Evolutionary conservation across 2,888 invertebrate genomes (phyloP).

Genomic region (Eutolmus rufibarbis): DNA sequence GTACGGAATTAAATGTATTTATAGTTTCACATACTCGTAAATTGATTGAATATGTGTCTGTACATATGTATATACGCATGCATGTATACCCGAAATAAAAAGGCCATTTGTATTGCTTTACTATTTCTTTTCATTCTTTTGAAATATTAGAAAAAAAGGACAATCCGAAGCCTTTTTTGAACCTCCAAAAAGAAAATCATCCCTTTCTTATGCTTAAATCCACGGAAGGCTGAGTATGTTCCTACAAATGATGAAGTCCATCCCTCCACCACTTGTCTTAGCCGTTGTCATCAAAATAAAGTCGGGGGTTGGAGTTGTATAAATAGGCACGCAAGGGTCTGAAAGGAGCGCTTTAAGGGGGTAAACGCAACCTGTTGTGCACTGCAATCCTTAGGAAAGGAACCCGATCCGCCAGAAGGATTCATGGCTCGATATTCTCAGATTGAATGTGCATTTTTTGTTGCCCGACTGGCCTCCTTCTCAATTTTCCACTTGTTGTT

Average conservation of each 20-base stretch:
- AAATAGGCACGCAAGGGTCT: neutral
- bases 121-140: neutral
- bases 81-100: neutral
- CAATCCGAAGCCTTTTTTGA: neutral
- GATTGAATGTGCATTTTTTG: conserved; percentile 8
- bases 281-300: neutral
- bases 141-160: neutral
- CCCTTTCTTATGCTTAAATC: neutral
- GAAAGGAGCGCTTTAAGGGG: neutral
- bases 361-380: conserved; percentile 15
- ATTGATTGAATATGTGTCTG: no score
- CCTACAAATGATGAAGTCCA: neutral
- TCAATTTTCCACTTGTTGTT: conserved; percentile 34
- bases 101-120: neutral
- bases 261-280: neutral
- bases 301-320: neutral
- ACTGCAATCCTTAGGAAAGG: neutral
- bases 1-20: neutral
- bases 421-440: neutral
- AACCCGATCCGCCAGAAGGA: neutral
- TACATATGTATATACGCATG: no score
- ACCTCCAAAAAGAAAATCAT: neutral
- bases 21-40: neutral
- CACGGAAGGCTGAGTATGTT: neutral
- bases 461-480: neutral